These are phyloP conservation scores for Adineta ricciae DNA, from an alignment of 2,888 invertebrate species.

Conservation along the genomic window DNA sequence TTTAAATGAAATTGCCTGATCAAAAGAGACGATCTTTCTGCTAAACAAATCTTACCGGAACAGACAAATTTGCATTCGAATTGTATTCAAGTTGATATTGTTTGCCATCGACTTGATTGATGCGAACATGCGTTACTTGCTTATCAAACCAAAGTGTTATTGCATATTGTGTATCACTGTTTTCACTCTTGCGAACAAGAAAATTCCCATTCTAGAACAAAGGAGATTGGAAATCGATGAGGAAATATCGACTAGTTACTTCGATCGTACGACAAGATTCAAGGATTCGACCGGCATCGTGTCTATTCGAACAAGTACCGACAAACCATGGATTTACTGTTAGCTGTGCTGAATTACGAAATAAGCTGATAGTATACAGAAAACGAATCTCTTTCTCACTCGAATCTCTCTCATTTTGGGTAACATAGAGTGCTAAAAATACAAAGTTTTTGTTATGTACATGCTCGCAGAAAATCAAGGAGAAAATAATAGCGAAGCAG, in stretches of 20 bases:
- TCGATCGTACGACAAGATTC: background rate
- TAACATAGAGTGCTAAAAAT: background rate
- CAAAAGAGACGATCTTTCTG: background rate
- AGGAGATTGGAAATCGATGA: background rate
- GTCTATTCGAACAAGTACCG: background rate
- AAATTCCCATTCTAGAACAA: background rate
- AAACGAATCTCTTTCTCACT: background rate
- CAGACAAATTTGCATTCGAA: too few relatives aligned
- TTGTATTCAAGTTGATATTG: background rate
- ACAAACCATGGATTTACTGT: background rate
- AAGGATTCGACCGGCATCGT: background rate
- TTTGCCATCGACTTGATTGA: background rate
- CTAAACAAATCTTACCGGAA: background rate
- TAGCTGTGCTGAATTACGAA: too few relatives aligned
- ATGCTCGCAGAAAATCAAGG: background rate
- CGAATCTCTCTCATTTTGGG: background rate
- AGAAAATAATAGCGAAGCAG: background rate
- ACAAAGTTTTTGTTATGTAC: background rate
- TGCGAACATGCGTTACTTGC: background rate
- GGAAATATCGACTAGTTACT: background rate
- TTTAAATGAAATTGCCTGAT: background rate
- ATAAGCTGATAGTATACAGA: too few relatives aligned
- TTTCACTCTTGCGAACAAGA: background rate
- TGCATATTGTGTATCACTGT: background rate
- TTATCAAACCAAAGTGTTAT: background rate